Evolutionary conservation across 2,797 vertebrate genomes (phyloP).

Genomic region (Anguilla anguilla): DNA sequence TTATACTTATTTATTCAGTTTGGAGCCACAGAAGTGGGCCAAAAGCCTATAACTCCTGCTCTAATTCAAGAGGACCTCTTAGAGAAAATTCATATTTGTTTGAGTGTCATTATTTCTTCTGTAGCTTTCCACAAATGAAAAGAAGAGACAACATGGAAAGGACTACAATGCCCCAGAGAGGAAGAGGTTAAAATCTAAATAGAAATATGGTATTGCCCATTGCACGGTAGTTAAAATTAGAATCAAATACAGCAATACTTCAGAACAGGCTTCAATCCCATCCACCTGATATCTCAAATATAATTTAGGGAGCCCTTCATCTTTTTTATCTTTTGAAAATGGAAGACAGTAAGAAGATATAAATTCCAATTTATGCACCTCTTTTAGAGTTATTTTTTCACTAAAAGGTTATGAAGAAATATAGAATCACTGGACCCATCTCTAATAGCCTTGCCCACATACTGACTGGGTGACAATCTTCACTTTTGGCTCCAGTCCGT

Average conservation of each 20-base stretch:
- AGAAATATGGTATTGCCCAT: neutral
- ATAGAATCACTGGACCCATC: neutral
- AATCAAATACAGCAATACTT: neutral
- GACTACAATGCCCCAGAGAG: neutral
- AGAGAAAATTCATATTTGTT: neutral
- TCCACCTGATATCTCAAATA: neutral
- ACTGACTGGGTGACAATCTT: constrained; percentile 8
- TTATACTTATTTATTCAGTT: neutral
- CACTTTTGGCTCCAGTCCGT: constrained; percentile 3
- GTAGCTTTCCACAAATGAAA: neutral
- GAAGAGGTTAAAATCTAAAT: neutral
- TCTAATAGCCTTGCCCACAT: neutral
- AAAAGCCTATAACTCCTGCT: too few relatives aligned
- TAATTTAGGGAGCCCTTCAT: neutral
- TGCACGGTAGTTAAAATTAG: neutral
- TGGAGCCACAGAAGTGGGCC: neutral
- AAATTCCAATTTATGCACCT: constrained; percentile 16
- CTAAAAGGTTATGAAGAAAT: neutral
- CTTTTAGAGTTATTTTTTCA: neutral
- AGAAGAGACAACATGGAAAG: neutral
- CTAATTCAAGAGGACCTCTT: too few relatives aligned
- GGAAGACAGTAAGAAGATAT: constrained; percentile 3
- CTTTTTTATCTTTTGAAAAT: neutral
- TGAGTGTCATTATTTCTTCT: neutral
- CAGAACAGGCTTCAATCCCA: neutral